These are phyloP conservation scores for Hypsibius dujardini DNA, from an alignment of 1,140 invertebrate genomes.

Conservation along the genomic window DNA sequence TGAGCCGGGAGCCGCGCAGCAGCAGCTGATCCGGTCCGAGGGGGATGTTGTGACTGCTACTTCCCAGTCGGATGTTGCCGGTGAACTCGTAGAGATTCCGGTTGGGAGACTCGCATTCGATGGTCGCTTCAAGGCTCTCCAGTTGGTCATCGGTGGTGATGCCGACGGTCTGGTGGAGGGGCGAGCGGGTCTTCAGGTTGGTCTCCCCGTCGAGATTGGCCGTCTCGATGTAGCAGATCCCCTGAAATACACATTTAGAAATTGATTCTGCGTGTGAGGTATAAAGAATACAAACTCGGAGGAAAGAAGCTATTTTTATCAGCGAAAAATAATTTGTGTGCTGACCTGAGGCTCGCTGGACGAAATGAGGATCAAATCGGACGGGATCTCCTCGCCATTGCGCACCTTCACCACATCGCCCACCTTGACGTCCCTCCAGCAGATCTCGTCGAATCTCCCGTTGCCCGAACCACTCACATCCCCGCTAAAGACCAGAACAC, in stretches of 20 bases:
- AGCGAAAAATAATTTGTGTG: too few species aligned
- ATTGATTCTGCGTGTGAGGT: too few species aligned
- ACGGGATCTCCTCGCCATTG: conserved; percentile 87
- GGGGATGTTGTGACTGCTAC: conserved; percentile 44
- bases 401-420: conserved; percentile 88
- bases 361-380: conserved; percentile 72
- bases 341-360: conserved; percentile 85
- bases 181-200: conserved; percentile 87
- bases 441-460: conserved; percentile 1
- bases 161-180: conserved; percentile 15
- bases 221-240: conserved; percentile 98
- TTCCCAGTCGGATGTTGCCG: conserved; percentile 63
- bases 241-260: too few species aligned
- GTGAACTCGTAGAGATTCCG: conserved; percentile 88
- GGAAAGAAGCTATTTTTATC: too few species aligned
- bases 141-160: too few species aligned
- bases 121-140: too few species aligned
- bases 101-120: conserved; percentile 91
- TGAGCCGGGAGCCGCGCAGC: conserved; percentile 75
- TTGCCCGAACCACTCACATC: too few species aligned
- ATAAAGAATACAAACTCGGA: too few species aligned
- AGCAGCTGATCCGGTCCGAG: conserved; percentile 82
- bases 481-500: conserved; percentile 47
- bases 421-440: conserved; percentile 72
- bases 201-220: conserved; percentile 98